These are phyloP conservation scores for Delphinus delphis DNA, from an alignment of 2,113 vertebrate genomes.

Conservation along the genomic window DNA sequence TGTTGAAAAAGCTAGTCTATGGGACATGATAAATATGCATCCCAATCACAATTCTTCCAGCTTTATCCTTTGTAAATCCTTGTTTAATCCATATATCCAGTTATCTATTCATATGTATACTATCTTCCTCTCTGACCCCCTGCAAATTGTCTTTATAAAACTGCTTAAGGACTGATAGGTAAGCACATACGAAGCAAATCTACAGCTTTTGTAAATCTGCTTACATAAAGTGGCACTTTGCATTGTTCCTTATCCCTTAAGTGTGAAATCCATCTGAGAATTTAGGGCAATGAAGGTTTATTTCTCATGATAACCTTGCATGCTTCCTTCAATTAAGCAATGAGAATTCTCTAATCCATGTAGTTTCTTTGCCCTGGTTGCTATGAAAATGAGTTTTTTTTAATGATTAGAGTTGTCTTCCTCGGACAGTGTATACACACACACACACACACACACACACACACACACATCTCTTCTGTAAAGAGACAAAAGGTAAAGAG, in stretches of 20 bases:
- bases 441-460: not conserved
- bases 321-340: slow-evolving; percentile 39
- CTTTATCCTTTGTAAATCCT: slow-evolving; percentile 59
- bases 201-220: slow-evolving; percentile 36
- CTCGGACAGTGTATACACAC: not conserved
- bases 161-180: not conserved
- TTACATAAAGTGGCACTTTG: slow-evolving; percentile 30
- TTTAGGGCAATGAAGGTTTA: slow-evolving; percentile 47
- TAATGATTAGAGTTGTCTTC: not conserved
- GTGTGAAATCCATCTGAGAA: slow-evolving; percentile 48
- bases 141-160: slow-evolving; percentile 51
- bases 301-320: slow-evolving; percentile 39
- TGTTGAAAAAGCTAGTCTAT: slow-evolving; percentile 34
- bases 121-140: slow-evolving; percentile 12
- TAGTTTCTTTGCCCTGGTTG: not conserved
- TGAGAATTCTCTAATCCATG: slow-evolving; percentile 27
- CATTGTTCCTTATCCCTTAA: slow-evolving; percentile 56
- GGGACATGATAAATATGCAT: slow-evolving; percentile 64
- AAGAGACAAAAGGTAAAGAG: not conserved
- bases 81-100: slow-evolving; percentile 56
- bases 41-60: slow-evolving; percentile 13
- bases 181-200: not conserved
- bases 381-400: slow-evolving; percentile 25
- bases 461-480: not conserved
- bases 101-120: slow-evolving; percentile 51